phyloP scores from a whole-genome alignment of 2,888 invertebrate species.

The Pandemis corylana region DNA sequence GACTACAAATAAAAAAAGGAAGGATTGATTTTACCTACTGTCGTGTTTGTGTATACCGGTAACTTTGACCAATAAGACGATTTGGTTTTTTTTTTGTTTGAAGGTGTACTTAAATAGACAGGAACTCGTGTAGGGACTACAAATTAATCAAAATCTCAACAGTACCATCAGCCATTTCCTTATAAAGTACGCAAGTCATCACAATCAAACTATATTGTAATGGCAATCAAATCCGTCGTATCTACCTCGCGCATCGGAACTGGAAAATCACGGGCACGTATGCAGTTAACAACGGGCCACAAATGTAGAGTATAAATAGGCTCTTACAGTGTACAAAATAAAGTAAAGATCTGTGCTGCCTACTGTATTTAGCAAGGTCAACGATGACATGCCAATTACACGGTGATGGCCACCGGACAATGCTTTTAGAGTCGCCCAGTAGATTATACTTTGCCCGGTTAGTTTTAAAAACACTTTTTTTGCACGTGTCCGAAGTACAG shows the following conservation, averaged over 20 bases:
- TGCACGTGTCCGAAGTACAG: not conserved
- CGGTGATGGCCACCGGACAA: slow-evolving; percentile 35
- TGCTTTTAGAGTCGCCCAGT: slow-evolving; percentile 9
- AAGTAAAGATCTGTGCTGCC: slow-evolving; percentile 3
- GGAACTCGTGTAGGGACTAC: too few relatives aligned
- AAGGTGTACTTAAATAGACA: too few relatives aligned
- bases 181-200: not conserved
- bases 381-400: slow-evolving; percentile 33
- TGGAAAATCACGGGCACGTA: slow-evolving; percentile 11
- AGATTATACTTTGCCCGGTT: slow-evolving; percentile 22
- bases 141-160: too few relatives aligned
- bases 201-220: not conserved
- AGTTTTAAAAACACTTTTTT: slow-evolving; percentile 23
- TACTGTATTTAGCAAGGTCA: slow-evolving; percentile 25
- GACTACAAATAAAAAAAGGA: too few relatives aligned
- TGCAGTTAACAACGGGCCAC: not conserved
- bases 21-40: too few relatives aligned
- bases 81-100: too few relatives aligned
- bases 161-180: too few relatives aligned
- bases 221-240: not conserved
- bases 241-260: slow-evolving; percentile 18
- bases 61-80: too few relatives aligned
- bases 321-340: slow-evolving; percentile 5
- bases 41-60: too few relatives aligned
- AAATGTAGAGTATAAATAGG: not conserved